Base-by-base conservation (phyloP, 2,797 vertebrate species). In the Sebastes steindachneri region DNA sequence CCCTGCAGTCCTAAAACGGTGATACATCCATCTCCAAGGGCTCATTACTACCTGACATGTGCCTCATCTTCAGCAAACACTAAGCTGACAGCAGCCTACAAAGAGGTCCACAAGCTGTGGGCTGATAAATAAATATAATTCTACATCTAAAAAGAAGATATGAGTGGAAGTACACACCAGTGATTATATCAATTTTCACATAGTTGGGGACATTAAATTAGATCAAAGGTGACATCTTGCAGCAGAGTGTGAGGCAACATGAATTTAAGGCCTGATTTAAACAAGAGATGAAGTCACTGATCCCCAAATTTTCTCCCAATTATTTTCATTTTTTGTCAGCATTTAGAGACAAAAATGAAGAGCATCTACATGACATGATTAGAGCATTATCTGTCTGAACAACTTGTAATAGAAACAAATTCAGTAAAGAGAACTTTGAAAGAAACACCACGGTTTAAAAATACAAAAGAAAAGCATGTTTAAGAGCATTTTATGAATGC, bases 1-100 rank as follows among this genome's bases (percentile, higher is more conserved):
- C 97, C 96, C 97, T 96, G 96, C 96, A 97, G 97, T 95, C 96
- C 96, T 97, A 97, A 97, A 97, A 88, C 82, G 94, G 95, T 95
- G 92, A 92, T 89, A 95, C 96, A 96, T 96, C 95, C 95, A 89
- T 89, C 88, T 92, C 92, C 86, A 81, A 93, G 91, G 93, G 91
- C 93, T 94, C 92, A 92, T 95, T 95, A 91, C 91, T 86, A 91
- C 80, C 88, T 89, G 91, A 89, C 89, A 87, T 76, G 83, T 79
- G 88, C 89, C 92, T 90, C 89, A 68, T 92, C 90, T 90, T 89
- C 75, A 70, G 82, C 90, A 86, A 91, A 88, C 84, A 91, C 88
- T 86, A 83, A 88, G 88, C 87, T 86, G 85, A 87, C 89, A 89
- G 88, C 85, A 69, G 76, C 45, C 81, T 60, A 83, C 73, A 86